These are phyloP conservation scores for Drosophila jambulina DNA, from an alignment of 1,140 invertebrate genomes.

Conservation along the genomic window DNA sequence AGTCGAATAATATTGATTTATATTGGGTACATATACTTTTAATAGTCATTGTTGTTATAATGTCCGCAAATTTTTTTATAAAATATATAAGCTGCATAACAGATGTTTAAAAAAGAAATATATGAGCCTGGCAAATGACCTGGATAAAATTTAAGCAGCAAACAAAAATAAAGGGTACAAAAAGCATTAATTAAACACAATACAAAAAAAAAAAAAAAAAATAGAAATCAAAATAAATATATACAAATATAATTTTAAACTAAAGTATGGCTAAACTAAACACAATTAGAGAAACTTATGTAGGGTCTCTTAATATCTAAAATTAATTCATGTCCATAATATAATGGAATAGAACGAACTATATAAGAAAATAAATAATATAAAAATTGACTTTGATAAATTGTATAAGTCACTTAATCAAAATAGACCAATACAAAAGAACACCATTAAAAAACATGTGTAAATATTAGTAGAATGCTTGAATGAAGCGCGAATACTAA, in stretches of 20 bases:
- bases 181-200: too few relatives aligned
- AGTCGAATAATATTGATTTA: too few relatives aligned
- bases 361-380: neutral
- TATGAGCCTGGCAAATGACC: neutral
- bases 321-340: too few relatives aligned
- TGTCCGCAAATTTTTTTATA: neutral
- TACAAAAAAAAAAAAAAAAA: too few relatives aligned
- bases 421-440: too few relatives aligned
- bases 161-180: neutral
- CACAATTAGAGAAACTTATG: neutral
- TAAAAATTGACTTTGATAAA: neutral
- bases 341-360: neutral
- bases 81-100: neutral
- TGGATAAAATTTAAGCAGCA: neutral
- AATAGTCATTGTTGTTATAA: neutral
- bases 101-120: neutral
- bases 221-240: too few relatives aligned
- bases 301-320: neutral
- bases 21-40: too few relatives aligned
- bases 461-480: conserved; percentile 13
- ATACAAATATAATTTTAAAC: neutral
- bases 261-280: neutral
- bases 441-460: conserved; percentile 3
- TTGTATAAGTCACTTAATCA: too few relatives aligned
- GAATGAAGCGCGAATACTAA: too few relatives aligned